phyloP scores from a whole-genome alignment of 2,113 vertebrate species.

The Saccopteryx bilineata region DNA sequence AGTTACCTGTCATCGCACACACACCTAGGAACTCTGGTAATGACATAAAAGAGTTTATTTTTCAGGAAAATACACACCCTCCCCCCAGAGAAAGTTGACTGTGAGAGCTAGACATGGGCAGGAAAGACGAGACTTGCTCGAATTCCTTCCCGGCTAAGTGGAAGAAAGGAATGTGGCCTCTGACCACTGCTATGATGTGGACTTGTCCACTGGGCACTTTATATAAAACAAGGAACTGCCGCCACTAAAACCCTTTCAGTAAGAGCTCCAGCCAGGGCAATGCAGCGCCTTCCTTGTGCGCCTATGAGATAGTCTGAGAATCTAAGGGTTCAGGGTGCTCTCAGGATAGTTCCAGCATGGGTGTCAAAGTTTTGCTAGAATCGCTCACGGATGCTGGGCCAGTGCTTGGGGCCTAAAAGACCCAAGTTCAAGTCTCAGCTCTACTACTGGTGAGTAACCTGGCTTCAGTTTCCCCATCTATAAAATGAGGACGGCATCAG shows the following conservation, averaged over 20 bases:
- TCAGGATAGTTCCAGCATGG: not conserved
- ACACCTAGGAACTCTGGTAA: not conserved
- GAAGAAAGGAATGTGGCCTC: not conserved
- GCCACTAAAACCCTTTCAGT: not conserved
- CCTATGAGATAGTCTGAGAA: not conserved
- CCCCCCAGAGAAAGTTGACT: slow-evolving; percentile 46
- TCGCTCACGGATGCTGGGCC: too few relatives aligned
- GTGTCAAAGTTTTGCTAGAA: not conserved
- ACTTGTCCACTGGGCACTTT: not conserved
- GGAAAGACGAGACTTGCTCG: slow-evolving; percentile 20
- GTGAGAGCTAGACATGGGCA: not conserved
- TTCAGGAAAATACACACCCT: slow-evolving; percentile 42
- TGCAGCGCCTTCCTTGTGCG: fast-evolving
- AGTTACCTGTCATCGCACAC: not conserved
- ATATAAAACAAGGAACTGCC: not conserved
- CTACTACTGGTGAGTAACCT: not conserved
- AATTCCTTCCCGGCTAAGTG: not conserved
- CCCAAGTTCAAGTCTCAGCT: slow-evolving; percentile 28
- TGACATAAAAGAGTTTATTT: not conserved
- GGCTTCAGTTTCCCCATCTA: not conserved
- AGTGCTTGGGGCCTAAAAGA: not conserved
- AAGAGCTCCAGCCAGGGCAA: not conserved
- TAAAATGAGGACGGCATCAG: not conserved
- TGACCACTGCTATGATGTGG: not conserved
- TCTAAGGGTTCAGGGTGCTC: not conserved